phyloP scores from a whole-genome alignment of 2,888 invertebrate genomes.

The Ectemnius continuus region DNA sequence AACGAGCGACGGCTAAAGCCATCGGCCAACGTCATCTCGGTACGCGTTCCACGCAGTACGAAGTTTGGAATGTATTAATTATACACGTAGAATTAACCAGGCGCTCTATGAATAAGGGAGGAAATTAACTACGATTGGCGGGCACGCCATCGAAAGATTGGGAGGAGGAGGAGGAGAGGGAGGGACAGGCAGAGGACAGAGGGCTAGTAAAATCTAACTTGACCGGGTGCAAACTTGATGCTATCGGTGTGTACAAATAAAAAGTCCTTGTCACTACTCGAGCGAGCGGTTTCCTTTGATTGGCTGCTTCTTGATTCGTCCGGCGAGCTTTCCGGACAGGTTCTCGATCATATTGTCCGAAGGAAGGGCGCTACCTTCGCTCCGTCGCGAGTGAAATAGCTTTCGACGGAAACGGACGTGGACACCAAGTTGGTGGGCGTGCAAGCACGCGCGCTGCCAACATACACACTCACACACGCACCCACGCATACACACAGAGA shows the following conservation, averaged over 20 bases:
- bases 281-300: conserved; percentile 1
- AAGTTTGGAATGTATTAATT: conserved; percentile 17
- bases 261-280: background rate
- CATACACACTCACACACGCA: too few species aligned
- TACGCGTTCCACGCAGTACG: background rate
- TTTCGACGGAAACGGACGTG: background rate
- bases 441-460: too few species aligned
- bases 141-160: background rate
- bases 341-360: conserved; percentile 4
- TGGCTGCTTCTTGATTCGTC: background rate
- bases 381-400: background rate
- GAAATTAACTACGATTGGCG: background rate
- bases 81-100: background rate
- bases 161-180: background rate
- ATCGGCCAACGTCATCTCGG: background rate
- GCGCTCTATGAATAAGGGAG: background rate
- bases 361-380: background rate
- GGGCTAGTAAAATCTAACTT: background rate
- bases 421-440: too few species aligned
- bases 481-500: too few species aligned
- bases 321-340: background rate
- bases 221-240: background rate
- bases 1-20: background rate
- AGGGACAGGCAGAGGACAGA: too few species aligned
- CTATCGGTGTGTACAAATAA: background rate